Evolutionary conservation across 2,113 vertebrate genomes (phyloP).

Genomic region (Gorsachius goisagi): DNA sequence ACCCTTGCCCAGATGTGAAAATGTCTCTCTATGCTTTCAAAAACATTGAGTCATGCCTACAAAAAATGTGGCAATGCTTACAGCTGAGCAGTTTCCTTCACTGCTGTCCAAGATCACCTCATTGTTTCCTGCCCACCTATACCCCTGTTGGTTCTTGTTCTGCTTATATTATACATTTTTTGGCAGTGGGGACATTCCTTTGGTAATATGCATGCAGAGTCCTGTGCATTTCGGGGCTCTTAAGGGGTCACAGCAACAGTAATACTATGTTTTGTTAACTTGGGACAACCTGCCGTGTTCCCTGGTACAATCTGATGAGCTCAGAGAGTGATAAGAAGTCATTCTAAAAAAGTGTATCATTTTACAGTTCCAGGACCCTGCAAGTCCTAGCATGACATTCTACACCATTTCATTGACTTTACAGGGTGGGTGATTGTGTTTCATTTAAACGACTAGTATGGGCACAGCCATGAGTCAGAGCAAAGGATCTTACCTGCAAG

Average conservation of each 20-base stretch:
- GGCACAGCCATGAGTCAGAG: fast-evolving
- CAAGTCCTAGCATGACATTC: background rate
- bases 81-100: background rate
- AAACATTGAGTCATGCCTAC: background rate
- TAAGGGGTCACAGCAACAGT: background rate
- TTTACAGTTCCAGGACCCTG: background rate
- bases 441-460: background rate
- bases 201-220: background rate
- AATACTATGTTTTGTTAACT: background rate
- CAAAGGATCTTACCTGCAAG: background rate
- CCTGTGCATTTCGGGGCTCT: background rate
- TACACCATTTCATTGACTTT: background rate
- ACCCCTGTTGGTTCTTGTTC: background rate
- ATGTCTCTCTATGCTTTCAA: background rate
- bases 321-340: background rate
- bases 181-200: background rate
- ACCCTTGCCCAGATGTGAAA: background rate
- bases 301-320: background rate
- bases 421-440: background rate
- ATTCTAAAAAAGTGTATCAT: background rate
- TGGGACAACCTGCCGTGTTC: background rate
- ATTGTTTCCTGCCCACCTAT: background rate
- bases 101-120: background rate
- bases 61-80: background rate
- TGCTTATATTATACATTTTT: background rate